A percentile compares a stretch with the other conserved stretches of the same genome.
Conservation (phyloP, 2,797 vertebrate genomes). For the Oryzias dopingdopingensis region DNA sequence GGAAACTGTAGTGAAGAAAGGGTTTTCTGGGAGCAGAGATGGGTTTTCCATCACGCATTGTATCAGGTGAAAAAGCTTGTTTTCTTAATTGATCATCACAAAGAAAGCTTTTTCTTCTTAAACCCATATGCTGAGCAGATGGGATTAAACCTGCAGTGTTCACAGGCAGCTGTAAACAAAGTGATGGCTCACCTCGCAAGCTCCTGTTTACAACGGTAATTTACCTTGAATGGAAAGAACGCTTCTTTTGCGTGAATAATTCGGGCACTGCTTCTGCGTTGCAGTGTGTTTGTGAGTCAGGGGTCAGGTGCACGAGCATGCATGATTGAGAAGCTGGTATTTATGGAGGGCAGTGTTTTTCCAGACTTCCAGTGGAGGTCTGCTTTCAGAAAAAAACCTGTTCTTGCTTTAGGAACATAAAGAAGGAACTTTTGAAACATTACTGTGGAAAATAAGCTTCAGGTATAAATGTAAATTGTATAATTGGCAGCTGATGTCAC, state of each 20-base stretch:
- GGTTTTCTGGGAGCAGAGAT: constrained; percentile 37
- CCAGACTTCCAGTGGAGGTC: constrained; percentile 66
- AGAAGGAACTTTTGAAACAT: no score
- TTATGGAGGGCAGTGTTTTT: constrained; percentile 58
- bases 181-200: constrained; percentile 37
- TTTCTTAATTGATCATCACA: constrained; percentile 56
- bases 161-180: constrained; percentile 49
- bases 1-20: constrained; percentile 32
- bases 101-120: constrained; percentile 24
- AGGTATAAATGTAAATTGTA: no score
- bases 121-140: constrained; percentile 65
- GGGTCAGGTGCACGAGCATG: constrained; percentile 31
- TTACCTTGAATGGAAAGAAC: constrained; percentile 41
- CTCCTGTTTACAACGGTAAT: constrained; percentile 56
- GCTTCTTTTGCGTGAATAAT: constrained; percentile 47
- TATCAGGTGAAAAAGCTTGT: constrained; percentile 59
- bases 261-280: constrained; percentile 43
- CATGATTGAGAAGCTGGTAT: constrained; percentile 32
- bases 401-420: neutral
- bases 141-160: constrained; percentile 39
- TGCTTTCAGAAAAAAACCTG: constrained; percentile 38
- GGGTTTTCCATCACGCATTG: constrained; percentile 68
- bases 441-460: no score
- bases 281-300: constrained; percentile 20
- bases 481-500: neutral